phyloP scores from a whole-genome alignment of 2,797 vertebrate species.

The Fistularia tabacaria region DNA sequence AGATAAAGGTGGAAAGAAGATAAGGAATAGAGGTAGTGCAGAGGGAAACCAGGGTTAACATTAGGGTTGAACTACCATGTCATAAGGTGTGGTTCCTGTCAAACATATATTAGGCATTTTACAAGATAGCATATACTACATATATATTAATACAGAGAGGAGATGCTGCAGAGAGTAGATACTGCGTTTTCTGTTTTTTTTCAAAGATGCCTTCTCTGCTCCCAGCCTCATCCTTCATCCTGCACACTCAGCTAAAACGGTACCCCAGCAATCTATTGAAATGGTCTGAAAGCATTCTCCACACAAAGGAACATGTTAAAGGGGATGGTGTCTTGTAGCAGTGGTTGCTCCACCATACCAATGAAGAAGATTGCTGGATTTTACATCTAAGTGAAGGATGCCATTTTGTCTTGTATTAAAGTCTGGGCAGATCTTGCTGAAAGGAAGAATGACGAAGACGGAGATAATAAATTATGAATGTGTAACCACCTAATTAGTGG shows the following conservation, averaged over 20 bases:
- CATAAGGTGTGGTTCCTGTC: no score
- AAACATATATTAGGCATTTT: neutral
- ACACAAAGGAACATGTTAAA: conserved; percentile 73
- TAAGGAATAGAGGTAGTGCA: no score
- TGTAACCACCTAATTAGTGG: conserved; percentile 53
- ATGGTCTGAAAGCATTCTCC: conserved; percentile 69
- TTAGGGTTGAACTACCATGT: neutral
- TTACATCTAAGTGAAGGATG: conserved; percentile 24
- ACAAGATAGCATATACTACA: neutral
- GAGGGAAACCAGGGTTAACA: no score
- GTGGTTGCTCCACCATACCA: conserved; percentile 47
- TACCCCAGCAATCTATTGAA: conserved; percentile 72
- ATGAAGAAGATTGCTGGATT: conserved; percentile 38
- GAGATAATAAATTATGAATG: conserved; percentile 52
- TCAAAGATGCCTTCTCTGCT: conserved; percentile 74
- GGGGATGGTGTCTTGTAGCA: conserved; percentile 63
- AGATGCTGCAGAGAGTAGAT: conserved; percentile 46
- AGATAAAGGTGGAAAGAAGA: conserved; percentile 17
- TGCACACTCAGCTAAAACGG: conserved; percentile 74
- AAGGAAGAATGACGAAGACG: conserved; percentile 38
- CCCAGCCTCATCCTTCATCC: conserved; percentile 68
- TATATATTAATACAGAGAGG: conserved; percentile 45
- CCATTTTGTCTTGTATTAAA: conserved; percentile 57
- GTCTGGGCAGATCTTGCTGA: conserved; percentile 48
- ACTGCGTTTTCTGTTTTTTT: conserved; percentile 73